Conservation (phyloP, 2,113 vertebrate species). For the Ptilorrhoa leucosticta region DNA sequence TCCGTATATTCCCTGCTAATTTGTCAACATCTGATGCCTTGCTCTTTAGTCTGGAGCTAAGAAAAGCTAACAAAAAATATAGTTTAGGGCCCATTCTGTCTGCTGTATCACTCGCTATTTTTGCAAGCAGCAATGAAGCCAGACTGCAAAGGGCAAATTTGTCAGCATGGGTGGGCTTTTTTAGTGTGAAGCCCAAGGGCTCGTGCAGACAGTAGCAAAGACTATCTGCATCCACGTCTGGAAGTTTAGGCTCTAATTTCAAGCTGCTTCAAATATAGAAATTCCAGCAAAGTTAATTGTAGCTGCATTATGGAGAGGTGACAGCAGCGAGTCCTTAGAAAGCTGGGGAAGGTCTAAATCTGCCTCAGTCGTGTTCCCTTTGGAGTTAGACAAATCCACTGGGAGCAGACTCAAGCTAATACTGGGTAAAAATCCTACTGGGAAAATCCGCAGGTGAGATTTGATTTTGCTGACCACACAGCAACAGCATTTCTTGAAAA, state of each 20-base stretch:
- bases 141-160: slow-evolving; percentile 44
- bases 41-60: slow-evolving; percentile 52
- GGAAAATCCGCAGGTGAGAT: background rate
- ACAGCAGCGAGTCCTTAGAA: background rate
- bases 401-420: background rate
- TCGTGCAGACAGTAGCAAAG: slow-evolving; percentile 11
- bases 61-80: slow-evolving; percentile 43
- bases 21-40: slow-evolving; percentile 37
- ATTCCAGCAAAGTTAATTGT: slow-evolving; percentile 40
- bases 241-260: slow-evolving; percentile 38
- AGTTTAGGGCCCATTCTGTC: slow-evolving; percentile 25
- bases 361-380: background rate
- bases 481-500: background rate
- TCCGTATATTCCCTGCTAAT: background rate
- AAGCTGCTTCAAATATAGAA: slow-evolving; percentile 55
- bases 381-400: background rate
- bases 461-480: background rate
- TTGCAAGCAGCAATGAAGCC: background rate
- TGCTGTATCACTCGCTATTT: slow-evolving; percentile 36
- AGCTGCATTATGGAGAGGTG: slow-evolving; percentile 2
- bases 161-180: slow-evolving; percentile 9
- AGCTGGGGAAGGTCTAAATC: slow-evolving; percentile 24
- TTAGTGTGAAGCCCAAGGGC: background rate
- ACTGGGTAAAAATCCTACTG: background rate
- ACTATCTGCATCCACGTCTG: slow-evolving; percentile 30